These are phyloP conservation scores for Eolophus roseicapilla DNA, from an alignment of 2,113 vertebrate species.

Conservation along the genomic window DNA sequence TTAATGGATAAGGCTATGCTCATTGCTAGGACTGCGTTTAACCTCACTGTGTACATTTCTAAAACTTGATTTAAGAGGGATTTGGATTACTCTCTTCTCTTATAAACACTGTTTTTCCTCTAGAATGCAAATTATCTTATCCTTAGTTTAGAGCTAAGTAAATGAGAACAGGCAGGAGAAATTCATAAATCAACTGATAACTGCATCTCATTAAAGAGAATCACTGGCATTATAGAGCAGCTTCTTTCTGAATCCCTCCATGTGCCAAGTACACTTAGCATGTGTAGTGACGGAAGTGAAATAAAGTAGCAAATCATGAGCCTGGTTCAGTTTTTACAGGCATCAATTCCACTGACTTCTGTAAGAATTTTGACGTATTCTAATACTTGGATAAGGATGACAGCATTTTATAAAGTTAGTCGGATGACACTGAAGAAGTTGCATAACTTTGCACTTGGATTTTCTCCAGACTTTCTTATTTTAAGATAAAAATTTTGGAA, in stretches of 20 bases:
- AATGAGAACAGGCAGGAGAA: conserved; percentile 40
- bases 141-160: conserved; percentile 18
- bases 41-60: neutral
- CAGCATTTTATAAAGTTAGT: neutral
- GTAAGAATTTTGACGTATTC: neutral
- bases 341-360: neutral
- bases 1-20: neutral
- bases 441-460: neutral
- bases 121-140: conserved; percentile 5
- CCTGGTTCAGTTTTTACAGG: neutral
- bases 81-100: conserved; percentile 34
- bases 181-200: conserved; percentile 38
- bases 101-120: conserved; percentile 19
- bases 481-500: neutral
- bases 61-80: conserved; percentile 16
- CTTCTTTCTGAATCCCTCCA: neutral
- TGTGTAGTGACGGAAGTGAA: neutral
- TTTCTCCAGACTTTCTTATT: neutral
- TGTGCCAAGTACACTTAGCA: neutral
- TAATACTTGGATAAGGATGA: neutral
- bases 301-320: neutral
- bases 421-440: neutral
- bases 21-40: neutral
- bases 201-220: conserved; percentile 24
- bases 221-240: neutral